Evolutionary conservation across 2,888 invertebrate species (phyloP), one percentile per base, ranked within the genome.

Genomic region (Ommatoiulus sabulosus): DNA sequence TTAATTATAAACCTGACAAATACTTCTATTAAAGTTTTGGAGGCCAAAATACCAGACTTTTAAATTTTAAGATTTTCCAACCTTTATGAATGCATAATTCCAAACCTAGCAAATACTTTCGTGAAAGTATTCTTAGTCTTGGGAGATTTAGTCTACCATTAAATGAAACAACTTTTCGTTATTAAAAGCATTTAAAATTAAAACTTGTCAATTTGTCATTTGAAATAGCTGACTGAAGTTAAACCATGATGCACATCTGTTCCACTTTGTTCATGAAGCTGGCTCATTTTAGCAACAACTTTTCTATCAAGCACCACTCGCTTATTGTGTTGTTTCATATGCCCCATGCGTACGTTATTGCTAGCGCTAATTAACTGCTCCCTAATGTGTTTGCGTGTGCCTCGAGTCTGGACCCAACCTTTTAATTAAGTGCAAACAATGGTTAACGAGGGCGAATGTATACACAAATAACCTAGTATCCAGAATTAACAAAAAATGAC

Each of bases 401-500:
- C 72, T 3, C 5, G 24, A 5, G 15, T 24, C 72, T 8, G 72
- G 15, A 17, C 24, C 24, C 24, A 72, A 10, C 72, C 72, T 72
- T 72, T 72, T 72, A 72, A 72, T 72, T 72, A 72, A 72, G 72
- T 72, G 72, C 24, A 72, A 72, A 72, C 72, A 72, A 72, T 72
- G n/a, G 24, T 24, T 72, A 72, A 72, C 24, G 72, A 24, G 72
- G 72, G n/a, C 8, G 15, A 5, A 72, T 72, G 72, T 72, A n/a
- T 72, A 24, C 72, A 6, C 72, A 5, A 72, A 72, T 72, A 24
- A 6, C 24, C 72, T 8, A 1, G 24, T 24, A 72, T 20, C 3
- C 72, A 24, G 24, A 63, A 72, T 72, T 72, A 72, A 72, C 72
- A 20, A 72, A 72, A 72, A 72, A 72, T 24, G 72, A 57, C 3